Evolutionary conservation across 2,113 vertebrate genomes (phyloP), one percentile per base, ranked within the genome.

Genomic region (Vulpes ferrilata): DNA sequence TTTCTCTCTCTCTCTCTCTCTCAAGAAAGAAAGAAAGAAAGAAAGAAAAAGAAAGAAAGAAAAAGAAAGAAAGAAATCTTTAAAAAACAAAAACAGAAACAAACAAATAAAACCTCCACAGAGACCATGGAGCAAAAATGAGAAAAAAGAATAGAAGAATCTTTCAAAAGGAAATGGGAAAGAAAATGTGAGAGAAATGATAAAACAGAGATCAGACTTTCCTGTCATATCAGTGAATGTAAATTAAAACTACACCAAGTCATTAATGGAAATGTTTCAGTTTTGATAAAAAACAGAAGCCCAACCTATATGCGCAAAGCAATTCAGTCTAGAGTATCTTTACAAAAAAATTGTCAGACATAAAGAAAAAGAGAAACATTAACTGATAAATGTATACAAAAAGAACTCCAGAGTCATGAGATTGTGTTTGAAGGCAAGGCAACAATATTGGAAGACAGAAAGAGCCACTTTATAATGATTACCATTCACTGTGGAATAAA

Each of bases 401-500:
- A 79, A 1, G 38, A 71, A 78, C 27, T 62, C 62, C 71, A 27
- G 11, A 6, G 23, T n/a, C 8, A 13, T 30, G 7, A 27, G 12
- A 57, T 48, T 73, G 10, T 20, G 10, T 30, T 35, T 65, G 57
- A 73, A 80, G 22, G 73, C 19, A 38, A 93, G 35, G 9, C 53
- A 60, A 86, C 64, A 43, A 32, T 55, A 30, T 16, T n/a, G 27
- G 48, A 64, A 80, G 62, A 55, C n/a, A 84, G 8, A 67, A 55
- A 67, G 1, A 69, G 53, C 1, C 8, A 22, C 15, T 71, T 38
- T 7, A 35, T 53, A 5, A 16, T 19, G 2, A 38, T 32, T 32
- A 55, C 30, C 0, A 0, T 60, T 83, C 10, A 35, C 12, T 25
- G 1, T 8, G 7, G 32, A 5, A 19, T 35, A 25, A 53, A n/a